Percentiles rank a stretch among this genome's conserved stretches.
These are phyloP conservation scores for Emmelina monodactyla DNA, from an alignment of 2,888 invertebrate genomes.

Conservation along the genomic window DNA sequence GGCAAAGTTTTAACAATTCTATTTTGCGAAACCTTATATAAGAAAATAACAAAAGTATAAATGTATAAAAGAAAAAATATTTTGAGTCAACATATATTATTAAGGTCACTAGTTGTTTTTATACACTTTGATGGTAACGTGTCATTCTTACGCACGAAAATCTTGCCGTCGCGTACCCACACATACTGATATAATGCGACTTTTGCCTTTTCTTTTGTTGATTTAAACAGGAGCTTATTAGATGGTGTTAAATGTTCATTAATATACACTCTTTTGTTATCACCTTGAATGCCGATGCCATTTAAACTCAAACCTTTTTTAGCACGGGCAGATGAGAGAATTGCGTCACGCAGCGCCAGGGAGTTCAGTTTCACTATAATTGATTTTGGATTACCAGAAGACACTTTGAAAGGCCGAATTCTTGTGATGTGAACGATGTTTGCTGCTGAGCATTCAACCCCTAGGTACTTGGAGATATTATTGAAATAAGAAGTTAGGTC, in stretches of 20 bases:
- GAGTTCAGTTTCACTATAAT: background rate
- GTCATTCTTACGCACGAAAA: too few species aligned
- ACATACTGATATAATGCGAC: too few species aligned
- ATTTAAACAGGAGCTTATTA: too few species aligned
- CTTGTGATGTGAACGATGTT: background rate
- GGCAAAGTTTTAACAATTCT: background rate
- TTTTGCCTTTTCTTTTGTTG: too few species aligned
- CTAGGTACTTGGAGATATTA: background rate
- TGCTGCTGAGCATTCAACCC: background rate
- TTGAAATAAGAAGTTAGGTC: background rate
- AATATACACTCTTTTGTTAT: background rate
- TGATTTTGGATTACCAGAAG: background rate
- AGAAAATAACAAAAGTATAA: too few species aligned
- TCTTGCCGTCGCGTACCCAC: too few species aligned
- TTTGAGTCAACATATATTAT: background rate
- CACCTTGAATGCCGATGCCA: constrained; percentile 1
- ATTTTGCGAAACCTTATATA: background rate
- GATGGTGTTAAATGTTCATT: too few species aligned
- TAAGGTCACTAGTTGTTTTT: background rate
- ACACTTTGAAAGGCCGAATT: background rate
- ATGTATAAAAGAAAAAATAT: too few species aligned
- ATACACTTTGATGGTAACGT: background rate
- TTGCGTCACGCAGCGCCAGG: background rate
- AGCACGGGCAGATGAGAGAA: background rate
- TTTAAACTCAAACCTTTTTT: background rate